Evolutionary conservation across 2,113 vertebrate genomes (phyloP).

Genomic region (Bombycilla garrulus): DNA sequence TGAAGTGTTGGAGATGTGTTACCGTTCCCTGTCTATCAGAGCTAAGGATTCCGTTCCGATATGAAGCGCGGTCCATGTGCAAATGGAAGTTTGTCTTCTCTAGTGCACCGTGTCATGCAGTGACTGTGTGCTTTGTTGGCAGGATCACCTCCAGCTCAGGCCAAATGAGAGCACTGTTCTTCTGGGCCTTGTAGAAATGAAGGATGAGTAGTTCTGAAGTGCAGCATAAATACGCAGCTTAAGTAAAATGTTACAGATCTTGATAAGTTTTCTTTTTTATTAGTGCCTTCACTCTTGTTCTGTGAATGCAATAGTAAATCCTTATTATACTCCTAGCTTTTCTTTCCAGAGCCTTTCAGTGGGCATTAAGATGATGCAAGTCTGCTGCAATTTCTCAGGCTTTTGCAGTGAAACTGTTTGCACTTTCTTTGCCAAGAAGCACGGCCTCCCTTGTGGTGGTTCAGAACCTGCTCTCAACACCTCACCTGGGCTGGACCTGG

Average conservation of each 20-base stretch:
- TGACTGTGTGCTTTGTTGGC: background rate
- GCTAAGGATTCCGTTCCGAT: background rate
- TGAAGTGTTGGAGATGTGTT: background rate
- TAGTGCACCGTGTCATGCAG: rapidly evolving
- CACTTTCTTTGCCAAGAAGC: background rate
- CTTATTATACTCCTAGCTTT: background rate
- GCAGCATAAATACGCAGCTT: background rate
- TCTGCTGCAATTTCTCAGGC: background rate
- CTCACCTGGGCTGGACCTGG: background rate
- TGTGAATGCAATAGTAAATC: background rate
- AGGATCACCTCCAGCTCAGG: background rate
- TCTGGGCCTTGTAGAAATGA: background rate
- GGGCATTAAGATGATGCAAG: background rate
- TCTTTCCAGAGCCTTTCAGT: background rate
- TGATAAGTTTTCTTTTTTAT: background rate
- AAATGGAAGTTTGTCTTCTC: background rate
- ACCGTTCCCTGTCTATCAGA: background rate
- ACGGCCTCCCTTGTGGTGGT: background rate
- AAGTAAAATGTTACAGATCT: background rate
- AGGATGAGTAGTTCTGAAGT: background rate
- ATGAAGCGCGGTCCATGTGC: background rate
- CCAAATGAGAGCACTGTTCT: background rate
- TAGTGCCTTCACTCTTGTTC: background rate
- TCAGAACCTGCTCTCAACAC: background rate
- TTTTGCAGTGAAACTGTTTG: background rate